These are phyloP conservation scores for Lochmaea capreae DNA, from an alignment of 2,888 invertebrate genomes.

Conservation along the genomic window DNA sequence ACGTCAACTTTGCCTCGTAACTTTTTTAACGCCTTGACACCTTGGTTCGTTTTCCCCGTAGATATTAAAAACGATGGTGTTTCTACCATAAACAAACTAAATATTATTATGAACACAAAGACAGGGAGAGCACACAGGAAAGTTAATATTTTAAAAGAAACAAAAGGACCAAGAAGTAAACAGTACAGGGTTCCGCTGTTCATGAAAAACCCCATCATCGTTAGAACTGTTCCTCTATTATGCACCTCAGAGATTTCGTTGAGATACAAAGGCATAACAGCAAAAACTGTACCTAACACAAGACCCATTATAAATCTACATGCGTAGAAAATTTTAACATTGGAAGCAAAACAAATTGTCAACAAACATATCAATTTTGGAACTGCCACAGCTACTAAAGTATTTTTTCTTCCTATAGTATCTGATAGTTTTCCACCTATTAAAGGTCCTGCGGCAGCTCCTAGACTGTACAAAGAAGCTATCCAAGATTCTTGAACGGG, in stretches of 20 bases:
- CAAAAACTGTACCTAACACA: slow-evolving; percentile 76
- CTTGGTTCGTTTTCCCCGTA: slow-evolving; percentile 70
- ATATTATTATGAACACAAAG: slow-evolving; percentile 46
- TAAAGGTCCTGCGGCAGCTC: slow-evolving; percentile 52
- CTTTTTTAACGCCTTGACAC: slow-evolving; percentile 67
- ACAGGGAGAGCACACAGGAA: slow-evolving; percentile 48
- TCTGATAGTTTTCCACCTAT: slow-evolving; percentile 48
- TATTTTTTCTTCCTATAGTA: slow-evolving; percentile 73
- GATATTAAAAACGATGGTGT: slow-evolving; percentile 51
- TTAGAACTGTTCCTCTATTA: slow-evolving; percentile 77
- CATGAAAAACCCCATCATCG: slow-evolving; percentile 62
- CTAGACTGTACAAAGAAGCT: slow-evolving; percentile 50
- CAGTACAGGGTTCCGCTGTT: slow-evolving; percentile 49
- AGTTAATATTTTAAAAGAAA: slow-evolving; percentile 47
- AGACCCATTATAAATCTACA: slow-evolving; percentile 73
- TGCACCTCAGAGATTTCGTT: slow-evolving; percentile 86
- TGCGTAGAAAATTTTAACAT: slow-evolving; percentile 62
- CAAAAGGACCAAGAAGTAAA: slow-evolving; percentile 49
- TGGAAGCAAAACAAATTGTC: slow-evolving; percentile 46
- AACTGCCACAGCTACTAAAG: slow-evolving; percentile 71
- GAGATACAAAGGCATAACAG: slow-evolving; percentile 84
- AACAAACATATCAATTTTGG: slow-evolving; percentile 71
- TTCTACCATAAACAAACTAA: slow-evolving; percentile 50
- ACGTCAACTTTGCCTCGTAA: slow-evolving; percentile 40
- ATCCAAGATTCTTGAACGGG: slow-evolving; percentile 52